Evolutionary conservation across 2,888 invertebrate species (phyloP).

Genomic region (Conus canariensis): DNA sequence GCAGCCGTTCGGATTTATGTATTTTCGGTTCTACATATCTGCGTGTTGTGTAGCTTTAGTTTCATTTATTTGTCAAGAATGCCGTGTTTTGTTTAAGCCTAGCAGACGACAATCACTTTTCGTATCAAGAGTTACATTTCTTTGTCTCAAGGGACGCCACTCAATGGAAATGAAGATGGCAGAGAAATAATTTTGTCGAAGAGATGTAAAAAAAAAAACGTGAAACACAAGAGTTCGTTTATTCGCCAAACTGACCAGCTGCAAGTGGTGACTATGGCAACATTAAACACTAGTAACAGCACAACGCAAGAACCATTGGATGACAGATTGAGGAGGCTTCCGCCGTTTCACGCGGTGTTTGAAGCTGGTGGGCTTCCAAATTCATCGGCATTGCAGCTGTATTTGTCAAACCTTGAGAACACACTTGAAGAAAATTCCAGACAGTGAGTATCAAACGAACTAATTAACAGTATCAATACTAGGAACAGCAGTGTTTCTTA

Average conservation of each 20-base stretch:
- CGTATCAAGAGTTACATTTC: background rate
- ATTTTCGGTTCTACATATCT: background rate
- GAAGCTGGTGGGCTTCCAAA: slow-evolving; percentile 63
- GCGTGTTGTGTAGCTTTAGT: background rate
- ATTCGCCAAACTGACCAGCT: background rate
- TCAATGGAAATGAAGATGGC: slow-evolving; percentile 18
- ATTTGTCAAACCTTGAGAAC: slow-evolving; percentile 65
- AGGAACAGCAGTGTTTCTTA: no score
- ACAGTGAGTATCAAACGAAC: slow-evolving; percentile 56
- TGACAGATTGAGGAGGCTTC: slow-evolving; percentile 50
- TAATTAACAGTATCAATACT: no score
- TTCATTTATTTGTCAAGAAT: no score
- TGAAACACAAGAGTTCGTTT: background rate
- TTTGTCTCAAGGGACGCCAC: slow-evolving; percentile 7
- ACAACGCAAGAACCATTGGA: slow-evolving; percentile 26
- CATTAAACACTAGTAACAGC: slow-evolving; percentile 21
- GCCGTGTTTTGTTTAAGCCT: background rate
- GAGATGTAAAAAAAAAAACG: background rate
- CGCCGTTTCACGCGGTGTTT: slow-evolving; percentile 63
- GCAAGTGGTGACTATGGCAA: slow-evolving; percentile 7
- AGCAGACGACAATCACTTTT: background rate
- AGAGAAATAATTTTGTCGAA: slow-evolving; percentile 20
- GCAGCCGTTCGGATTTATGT: no score
- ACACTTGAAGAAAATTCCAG: slow-evolving; percentile 67
- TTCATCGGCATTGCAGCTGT: slow-evolving; percentile 62